Evolutionary conservation across 2,113 vertebrate species (phyloP).

Genomic region (Gymnocephalus cernua): DNA sequence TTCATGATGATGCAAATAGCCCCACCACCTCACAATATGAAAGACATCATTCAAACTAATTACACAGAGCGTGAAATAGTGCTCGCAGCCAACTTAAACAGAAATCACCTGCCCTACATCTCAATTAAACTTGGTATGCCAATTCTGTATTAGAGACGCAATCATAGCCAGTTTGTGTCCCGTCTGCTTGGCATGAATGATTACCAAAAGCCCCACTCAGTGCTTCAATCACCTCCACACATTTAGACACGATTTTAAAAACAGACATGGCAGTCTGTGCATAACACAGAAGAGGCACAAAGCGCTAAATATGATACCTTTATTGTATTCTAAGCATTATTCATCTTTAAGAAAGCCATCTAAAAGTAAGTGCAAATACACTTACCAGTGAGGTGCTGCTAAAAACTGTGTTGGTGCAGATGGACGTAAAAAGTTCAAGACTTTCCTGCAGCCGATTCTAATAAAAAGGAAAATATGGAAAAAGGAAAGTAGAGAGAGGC

Average conservation of each 20-base stretch:
- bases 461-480: neutral
- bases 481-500: neutral
- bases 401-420: constrained; percentile 76
- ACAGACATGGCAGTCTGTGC: neutral
- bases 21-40: constrained; percentile 1
- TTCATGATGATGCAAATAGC: neutral
- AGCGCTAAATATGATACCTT: neutral
- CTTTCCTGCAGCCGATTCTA: constrained; percentile 82
- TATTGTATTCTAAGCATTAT: neutral
- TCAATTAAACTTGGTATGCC: constrained; percentile 24
- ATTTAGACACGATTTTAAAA: constrained; percentile 1
- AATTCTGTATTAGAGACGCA: constrained; percentile 46
- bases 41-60: constrained; percentile 13
- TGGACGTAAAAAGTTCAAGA: constrained; percentile 77
- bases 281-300: neutral
- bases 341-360: neutral
- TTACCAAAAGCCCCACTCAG: constrained; percentile 8
- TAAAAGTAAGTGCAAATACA: neutral
- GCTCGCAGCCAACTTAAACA: neutral
- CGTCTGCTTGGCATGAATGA: constrained; percentile 3
- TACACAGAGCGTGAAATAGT: neutral
- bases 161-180: constrained; percentile 40
- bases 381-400: constrained; percentile 76
- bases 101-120: constrained; percentile 28
- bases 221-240: neutral